Percentiles rank a stretch among this genome's conserved stretches.
Conservation (phyloP, 2,113 vertebrate genomes). For the Coptodon rendalli region DNA sequence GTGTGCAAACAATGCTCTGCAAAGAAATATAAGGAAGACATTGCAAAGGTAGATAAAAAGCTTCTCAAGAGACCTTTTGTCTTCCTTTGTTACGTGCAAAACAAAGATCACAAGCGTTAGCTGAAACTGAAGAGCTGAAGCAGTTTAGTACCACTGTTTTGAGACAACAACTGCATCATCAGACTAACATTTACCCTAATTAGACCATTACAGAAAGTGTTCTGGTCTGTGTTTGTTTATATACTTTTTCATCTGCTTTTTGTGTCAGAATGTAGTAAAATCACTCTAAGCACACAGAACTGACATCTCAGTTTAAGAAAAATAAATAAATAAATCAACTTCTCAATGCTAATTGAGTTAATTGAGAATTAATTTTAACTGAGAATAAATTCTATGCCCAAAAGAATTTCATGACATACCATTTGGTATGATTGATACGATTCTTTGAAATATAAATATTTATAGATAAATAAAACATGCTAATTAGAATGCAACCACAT, state of each 20-base stretch:
- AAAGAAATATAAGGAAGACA: rapidly evolving
- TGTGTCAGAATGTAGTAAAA: rapidly evolving
- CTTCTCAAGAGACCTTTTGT: background rate
- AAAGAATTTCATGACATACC: rapidly evolving
- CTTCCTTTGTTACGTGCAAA: rapidly evolving
- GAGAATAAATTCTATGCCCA: rapidly evolving
- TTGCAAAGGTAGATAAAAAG: background rate
- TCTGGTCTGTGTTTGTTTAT: rapidly evolving
- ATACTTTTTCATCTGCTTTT: rapidly evolving
- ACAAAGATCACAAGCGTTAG: background rate
- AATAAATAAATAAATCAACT: rapidly evolving
- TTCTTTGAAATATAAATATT: background rate
- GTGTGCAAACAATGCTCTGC: background rate
- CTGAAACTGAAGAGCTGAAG: background rate
- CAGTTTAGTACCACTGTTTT: background rate
- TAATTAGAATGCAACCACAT: background rate
- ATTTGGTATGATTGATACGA: rapidly evolving
- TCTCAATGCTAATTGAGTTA: rapidly evolving
- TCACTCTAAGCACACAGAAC: rapidly evolving
- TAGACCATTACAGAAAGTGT: rapidly evolving
- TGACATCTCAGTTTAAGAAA: background rate
- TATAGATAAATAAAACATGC: background rate
- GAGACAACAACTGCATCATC: rapidly evolving
- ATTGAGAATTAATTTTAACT: rapidly evolving
- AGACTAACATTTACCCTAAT: background rate